phyloP scores from a whole-genome alignment of 2,113 vertebrate genomes.

The Oceanodroma tethys region DNA sequence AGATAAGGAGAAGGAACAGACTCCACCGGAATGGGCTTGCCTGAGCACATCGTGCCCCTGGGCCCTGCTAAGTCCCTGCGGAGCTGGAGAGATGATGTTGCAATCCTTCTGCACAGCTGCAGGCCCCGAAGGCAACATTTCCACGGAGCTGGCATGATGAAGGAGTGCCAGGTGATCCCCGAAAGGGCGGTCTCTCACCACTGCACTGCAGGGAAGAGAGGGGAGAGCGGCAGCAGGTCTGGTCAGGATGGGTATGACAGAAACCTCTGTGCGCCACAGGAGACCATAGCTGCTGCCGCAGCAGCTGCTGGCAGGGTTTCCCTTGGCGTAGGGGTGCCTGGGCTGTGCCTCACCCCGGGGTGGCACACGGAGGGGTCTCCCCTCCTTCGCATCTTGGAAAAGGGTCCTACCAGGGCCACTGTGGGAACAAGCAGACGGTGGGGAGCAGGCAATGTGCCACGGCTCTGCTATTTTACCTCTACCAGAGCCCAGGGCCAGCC shows the following conservation, averaged over 20 bases:
- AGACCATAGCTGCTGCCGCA: fast-evolving
- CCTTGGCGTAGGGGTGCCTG: not conserved
- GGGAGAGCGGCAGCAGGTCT: not conserved
- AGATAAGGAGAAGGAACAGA: not conserved
- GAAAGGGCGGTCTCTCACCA: fast-evolving
- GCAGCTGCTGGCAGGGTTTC: not conserved
- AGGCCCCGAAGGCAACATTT: not conserved
- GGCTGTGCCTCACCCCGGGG: not conserved
- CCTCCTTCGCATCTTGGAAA: not conserved
- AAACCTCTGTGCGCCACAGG: not conserved
- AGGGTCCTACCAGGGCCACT: not conserved
- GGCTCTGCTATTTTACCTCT: not conserved
- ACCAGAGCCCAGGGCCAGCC: not conserved
- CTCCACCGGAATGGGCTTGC: not conserved
- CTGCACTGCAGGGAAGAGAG: not conserved
- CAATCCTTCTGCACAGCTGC: not conserved
- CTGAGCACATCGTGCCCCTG: not conserved
- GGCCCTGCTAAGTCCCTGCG: not conserved
- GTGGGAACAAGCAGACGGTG: not conserved
- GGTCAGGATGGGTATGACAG: not conserved
- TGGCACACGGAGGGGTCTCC: not conserved
- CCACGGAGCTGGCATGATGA: fast-evolving
- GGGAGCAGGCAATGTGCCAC: not conserved
- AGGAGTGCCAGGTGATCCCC: not conserved
- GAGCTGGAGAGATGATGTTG: not conserved